phyloP scores from a whole-genome alignment of 2,888 invertebrate species.

The Macropis europaea region DNA sequence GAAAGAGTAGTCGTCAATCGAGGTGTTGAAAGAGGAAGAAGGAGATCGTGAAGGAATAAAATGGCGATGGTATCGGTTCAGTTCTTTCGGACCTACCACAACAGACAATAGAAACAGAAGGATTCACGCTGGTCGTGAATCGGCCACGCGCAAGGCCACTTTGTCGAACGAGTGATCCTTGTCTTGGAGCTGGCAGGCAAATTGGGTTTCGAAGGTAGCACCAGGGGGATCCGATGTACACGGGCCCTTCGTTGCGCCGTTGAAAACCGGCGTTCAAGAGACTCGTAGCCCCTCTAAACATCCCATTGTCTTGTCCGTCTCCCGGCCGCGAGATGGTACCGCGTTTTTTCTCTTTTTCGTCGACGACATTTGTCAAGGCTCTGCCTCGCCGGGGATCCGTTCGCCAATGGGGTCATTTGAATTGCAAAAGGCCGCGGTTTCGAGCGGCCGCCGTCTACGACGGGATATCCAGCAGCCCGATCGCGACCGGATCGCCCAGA shows the following conservation, averaged over 20 bases:
- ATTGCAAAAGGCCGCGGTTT: constrained; percentile 73
- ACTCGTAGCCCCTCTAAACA: constrained; percentile 73
- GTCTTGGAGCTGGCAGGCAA: constrained; percentile 68
- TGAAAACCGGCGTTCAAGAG: constrained; percentile 61
- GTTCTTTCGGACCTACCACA: background rate
- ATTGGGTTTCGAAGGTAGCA: constrained; percentile 66
- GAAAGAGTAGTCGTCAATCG: too few relatives aligned
- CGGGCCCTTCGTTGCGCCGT: constrained; percentile 39
- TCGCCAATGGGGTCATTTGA: constrained; percentile 65
- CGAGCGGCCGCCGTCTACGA: constrained; percentile 50
- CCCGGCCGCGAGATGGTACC: constrained; percentile 55
- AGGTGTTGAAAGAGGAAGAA: too few relatives aligned
- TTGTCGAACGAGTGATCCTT: constrained; percentile 65
- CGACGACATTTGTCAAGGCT: constrained; percentile 76
- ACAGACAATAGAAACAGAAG: background rate
- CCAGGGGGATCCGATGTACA: constrained; percentile 62
- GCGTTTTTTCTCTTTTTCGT: constrained; percentile 67
- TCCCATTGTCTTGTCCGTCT: constrained; percentile 79
- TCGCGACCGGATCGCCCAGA: constrained; percentile 52
- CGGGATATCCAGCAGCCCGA: constrained; percentile 28
- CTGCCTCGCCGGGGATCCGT: constrained; percentile 30
- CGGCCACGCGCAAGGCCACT: constrained; percentile 51
- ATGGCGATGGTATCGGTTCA: background rate
- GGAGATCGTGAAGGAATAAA: background rate
- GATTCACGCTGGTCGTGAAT: constrained; percentile 36